These are phyloP conservation scores for Dendrocopos noguchii DNA, from an alignment of 2,113 vertebrate species.

Conservation along the genomic window DNA sequence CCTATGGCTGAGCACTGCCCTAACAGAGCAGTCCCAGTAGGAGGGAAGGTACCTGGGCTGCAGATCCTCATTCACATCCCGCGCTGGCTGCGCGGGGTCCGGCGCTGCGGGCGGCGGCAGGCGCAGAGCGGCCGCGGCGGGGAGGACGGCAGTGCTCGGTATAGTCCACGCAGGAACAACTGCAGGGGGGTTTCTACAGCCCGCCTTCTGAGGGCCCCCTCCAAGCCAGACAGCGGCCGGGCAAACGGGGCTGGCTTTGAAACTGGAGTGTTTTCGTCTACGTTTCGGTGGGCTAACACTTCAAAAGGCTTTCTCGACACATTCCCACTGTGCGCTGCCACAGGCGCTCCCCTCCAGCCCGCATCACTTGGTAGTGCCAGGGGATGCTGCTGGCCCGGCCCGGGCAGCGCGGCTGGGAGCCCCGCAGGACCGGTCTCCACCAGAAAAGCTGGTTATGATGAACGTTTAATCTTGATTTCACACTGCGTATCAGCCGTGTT, in stretches of 20 bases:
- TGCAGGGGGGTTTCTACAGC: not conserved
- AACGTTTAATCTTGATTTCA: too few species aligned
- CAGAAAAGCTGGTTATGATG: not conserved
- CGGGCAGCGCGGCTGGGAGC: too few species aligned
- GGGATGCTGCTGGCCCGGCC: not conserved
- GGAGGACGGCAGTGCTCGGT: not conserved
- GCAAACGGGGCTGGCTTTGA: not conserved
- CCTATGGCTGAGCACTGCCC: not conserved
- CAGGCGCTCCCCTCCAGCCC: not conserved
- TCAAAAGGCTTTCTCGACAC: not conserved
- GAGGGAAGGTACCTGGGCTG: not conserved
- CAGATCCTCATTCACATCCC: not conserved
- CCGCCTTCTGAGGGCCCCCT: not conserved
- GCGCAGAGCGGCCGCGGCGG: not conserved
- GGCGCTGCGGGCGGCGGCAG: not conserved
- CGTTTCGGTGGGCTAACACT: not conserved
- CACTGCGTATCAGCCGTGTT: fast-evolving
- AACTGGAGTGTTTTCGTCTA: fast-evolving
- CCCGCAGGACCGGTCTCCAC: not conserved
- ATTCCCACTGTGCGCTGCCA: not conserved
- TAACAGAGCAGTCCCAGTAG: too few species aligned
- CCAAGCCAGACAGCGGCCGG: not conserved
- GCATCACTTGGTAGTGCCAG: not conserved
- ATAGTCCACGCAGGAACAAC: not conserved
- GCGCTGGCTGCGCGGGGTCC: not conserved